Evolutionary conservation across 2,113 vertebrate species (phyloP).

Genomic region (Melanocharis versteri): DNA sequence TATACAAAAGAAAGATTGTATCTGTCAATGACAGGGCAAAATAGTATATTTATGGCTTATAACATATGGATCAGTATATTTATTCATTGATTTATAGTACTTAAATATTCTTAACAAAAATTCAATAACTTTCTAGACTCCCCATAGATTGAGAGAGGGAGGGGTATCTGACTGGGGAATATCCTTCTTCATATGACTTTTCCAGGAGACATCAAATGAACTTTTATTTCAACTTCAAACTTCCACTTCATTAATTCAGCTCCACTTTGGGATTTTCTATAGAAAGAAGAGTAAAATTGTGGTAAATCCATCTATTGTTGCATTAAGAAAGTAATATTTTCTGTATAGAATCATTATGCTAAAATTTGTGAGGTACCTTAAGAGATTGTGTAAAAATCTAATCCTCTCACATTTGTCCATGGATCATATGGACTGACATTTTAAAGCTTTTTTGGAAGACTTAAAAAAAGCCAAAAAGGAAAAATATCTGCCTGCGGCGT

Average conservation of each 20-base stretch:
- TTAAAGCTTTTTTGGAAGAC: not conserved
- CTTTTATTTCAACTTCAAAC: not conserved
- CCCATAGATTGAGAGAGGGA: not conserved
- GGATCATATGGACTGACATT: not conserved
- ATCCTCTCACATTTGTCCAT: not conserved
- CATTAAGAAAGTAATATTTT: not conserved
- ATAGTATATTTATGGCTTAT: not conserved
- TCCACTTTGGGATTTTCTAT: not conserved
- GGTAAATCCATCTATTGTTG: not conserved
- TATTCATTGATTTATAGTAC: not conserved
- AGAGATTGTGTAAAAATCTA: not conserved
- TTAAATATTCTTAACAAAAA: not conserved
- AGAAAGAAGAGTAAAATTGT: not conserved
- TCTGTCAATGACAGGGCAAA: not conserved
- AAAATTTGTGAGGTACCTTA: not conserved
- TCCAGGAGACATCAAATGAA: not conserved
- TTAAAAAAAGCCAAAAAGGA: not conserved
- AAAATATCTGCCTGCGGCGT: not conserved
- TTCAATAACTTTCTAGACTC: not conserved
- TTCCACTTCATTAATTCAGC: not conserved
- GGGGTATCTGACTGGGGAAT: not conserved
- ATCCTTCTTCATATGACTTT: not conserved
- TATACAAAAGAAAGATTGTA: constrained; percentile 16
- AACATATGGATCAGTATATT: not conserved
- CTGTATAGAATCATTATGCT: not conserved